These are phyloP conservation scores for Heliconius hortense DNA, from an alignment of 2,888 invertebrate species.

Conservation along the genomic window DNA sequence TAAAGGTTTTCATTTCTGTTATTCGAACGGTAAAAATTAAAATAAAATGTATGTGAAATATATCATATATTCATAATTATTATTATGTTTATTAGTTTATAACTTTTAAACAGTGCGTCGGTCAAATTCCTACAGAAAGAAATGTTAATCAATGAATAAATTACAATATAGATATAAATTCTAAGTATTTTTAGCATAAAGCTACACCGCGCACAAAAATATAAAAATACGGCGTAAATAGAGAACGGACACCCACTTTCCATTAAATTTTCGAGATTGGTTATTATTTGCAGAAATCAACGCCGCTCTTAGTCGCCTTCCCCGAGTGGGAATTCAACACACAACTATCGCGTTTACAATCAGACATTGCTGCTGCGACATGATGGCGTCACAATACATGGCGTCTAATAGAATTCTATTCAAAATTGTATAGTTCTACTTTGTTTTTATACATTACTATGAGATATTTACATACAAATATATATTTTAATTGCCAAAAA, in stretches of 20 bases:
- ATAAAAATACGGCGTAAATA: too few species aligned
- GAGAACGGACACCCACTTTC: too few species aligned
- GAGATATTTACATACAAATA: constrained; percentile 15
- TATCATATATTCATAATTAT: background rate
- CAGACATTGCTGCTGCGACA: background rate
- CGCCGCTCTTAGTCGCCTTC: background rate
- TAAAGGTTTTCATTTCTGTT: too few species aligned
- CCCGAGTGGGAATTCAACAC: background rate
- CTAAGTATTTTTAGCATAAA: background rate
- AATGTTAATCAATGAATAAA: background rate
- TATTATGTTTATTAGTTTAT: background rate
- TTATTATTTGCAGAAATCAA: background rate
- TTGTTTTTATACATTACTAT: background rate
- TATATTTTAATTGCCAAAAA: background rate
- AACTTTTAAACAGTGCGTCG: background rate
- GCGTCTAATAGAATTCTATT: background rate
- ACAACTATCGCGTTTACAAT: background rate
- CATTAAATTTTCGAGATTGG: too few species aligned
- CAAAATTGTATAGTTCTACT: background rate
- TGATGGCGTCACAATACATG: background rate
- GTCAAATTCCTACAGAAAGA: background rate
- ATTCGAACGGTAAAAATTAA: too few species aligned
- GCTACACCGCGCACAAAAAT: too few species aligned
- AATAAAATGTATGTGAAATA: too few species aligned
- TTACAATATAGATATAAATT: background rate